Base-by-base conservation (phyloP, 2,113 vertebrate genomes). In the Alligator mississippiensis region DNA sequence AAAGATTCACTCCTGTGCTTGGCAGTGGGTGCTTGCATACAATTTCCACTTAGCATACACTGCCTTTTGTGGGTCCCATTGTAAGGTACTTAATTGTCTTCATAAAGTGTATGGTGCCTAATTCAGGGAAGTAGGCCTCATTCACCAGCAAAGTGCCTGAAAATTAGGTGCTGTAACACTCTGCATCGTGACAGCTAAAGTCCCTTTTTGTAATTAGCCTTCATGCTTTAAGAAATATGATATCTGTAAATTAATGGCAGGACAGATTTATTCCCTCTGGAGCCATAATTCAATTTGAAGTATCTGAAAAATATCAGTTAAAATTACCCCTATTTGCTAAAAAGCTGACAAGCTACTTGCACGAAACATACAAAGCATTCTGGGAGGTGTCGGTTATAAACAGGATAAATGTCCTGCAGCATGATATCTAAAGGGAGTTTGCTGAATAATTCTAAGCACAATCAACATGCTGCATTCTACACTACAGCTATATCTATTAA, bases 321-420 rank as follows among this genome's bases (percentile, higher is more conserved):
- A 95, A 97, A 95, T 87, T 88, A 92, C 77, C 62, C 28, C 70
- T 82, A 60, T 93, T 95, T 96, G 91, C 88, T 86, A 92, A 94
- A 93, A 93, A 89, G 61, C 74, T 93, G 95, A 94, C 91, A 95
- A 96, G 91, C 89, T 91, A 89, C 91, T 96, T 94, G 85, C 88
- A 92, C 90, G 90, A 93, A 95, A 14, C 70, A 84, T 14, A 6
- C 80, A 82, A 85, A 78, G 95, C 66, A 95, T 95, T 89, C 87
- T 93, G 79, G 87, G 88, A 97, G 81, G 84, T 93, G 82, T 82
- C 95, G 94, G 88, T 96, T 95, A 95, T 74, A 93, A 94, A 66
- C 28, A 87, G 92, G 89, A 96, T 87, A 94, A 94, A 93, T 87
- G 74, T 82, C 95, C 90, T 95, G 38, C 75, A 90, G 82, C 80